These are phyloP conservation scores for Troides helena DNA, from an alignment of 2,888 invertebrate species.

Conservation along the genomic window DNA sequence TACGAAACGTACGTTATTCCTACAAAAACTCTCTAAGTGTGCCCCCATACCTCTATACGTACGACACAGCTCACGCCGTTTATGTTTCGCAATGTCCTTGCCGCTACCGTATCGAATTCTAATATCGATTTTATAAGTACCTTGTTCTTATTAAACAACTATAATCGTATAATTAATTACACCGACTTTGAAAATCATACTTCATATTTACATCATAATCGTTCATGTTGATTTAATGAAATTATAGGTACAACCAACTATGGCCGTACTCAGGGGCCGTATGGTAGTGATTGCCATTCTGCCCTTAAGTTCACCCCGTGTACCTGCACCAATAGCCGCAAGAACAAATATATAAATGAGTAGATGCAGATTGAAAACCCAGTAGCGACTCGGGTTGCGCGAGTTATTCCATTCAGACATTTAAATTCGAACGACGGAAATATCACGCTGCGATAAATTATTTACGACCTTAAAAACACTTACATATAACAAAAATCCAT, in stretches of 20 bases:
- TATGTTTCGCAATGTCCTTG: conserved; percentile 14
- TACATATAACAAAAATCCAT: conserved; percentile 76
- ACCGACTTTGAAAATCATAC: conserved; percentile 31
- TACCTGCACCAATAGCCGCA: too few species aligned
- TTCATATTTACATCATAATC: conserved; percentile 32
- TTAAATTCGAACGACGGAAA: conserved; percentile 74
- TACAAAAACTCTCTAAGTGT: conserved; percentile 45
- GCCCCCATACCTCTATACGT: conserved; percentile 20
- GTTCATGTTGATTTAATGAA: conserved; percentile 43
- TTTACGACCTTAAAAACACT: conserved; percentile 78
- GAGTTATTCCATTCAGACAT: conserved; percentile 64
- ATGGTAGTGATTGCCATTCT: too few species aligned
- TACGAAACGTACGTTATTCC: conserved; percentile 43
- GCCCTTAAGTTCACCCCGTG: too few species aligned
- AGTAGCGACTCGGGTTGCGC: conserved; percentile 65
- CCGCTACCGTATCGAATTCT: conserved; percentile 5
- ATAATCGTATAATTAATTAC: conserved; percentile 30
- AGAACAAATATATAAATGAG: conserved; percentile 32
- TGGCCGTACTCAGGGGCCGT: too few species aligned
- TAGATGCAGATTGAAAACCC: conserved; percentile 64
- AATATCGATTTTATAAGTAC: conserved; percentile 1
- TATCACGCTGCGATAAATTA: conserved; percentile 77
- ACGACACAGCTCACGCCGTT: conserved; percentile 19
- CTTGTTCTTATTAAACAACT: background rate
- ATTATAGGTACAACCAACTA: conserved; percentile 33